Evolutionary conservation across 2,888 invertebrate species (phyloP), one percentile per base, ranked within the genome.

Genomic region (Hemaris fuciformis): DNA sequence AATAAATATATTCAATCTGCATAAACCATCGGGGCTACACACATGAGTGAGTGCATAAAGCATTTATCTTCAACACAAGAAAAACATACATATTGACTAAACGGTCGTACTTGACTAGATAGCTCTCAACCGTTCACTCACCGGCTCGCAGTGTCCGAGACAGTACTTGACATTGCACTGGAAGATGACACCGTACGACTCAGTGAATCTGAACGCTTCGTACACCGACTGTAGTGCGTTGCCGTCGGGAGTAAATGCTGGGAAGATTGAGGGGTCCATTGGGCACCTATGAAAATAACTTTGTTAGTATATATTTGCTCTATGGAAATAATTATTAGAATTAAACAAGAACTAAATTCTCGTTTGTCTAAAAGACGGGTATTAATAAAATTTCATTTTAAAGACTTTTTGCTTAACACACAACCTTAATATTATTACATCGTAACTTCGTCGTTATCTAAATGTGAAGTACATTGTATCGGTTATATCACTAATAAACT

Each of bases 101-200:
- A 23, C 48, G 25, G 23, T 23, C 18, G n/a, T 45, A 59, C 45
- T 45, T 45, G 48, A 5, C 5, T 31, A 53, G 10, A 23, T 6
- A 23, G 45, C 45, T 45, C 45, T 45, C 45, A 2, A 41, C 0
- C 8, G 31, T 59, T 59, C 63, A 91, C 95, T 94, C 90, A 97
- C 97, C 76, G 98, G 97, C 84, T 98, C 98, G 80, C 98, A 98
- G 71, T 97, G 98, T 81, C 98, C 98, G 67, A 98, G 94, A 80
- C 98, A 98, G 86, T 98, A 98, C 84, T 98, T 98, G 75, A 98
- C 98, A 87, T 98, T 98, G 87, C 98, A 98, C 84, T 98, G 98
- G 95, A 98, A 98, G 84, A 98, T 98, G 66, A 98, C 98, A 58
- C 98, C 98, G 76, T 98, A 98, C 10, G 98, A 98, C 85, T 98